Base-by-base conservation (phyloP, 2,888 invertebrate genomes). In the Fragum whitleyi region DNA sequence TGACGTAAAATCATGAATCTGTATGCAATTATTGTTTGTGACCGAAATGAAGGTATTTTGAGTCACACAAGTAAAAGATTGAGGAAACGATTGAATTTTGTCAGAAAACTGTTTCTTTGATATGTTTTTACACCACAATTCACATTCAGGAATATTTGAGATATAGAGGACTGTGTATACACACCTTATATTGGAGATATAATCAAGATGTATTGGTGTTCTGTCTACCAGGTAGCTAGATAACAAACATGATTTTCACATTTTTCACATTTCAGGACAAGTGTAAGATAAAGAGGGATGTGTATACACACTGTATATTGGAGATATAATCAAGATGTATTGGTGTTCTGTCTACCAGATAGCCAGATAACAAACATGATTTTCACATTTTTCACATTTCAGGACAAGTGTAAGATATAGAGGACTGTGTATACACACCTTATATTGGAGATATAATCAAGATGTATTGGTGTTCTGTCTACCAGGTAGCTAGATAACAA, bases 221-320 rank as follows among this genome's bases (percentile, higher is more conserved):
- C 70, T 96, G 96, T 86, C 93, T 97, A 69, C 97, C 97, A 3
- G 95, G 89, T 72, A 85, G 87, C 80, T 90, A 90, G 90, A 74
- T n/a, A n/a, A n/a, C n/a, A n/a, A n/a, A n/a, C n/a, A n/a, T n/a
- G n/a, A n/a, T n/a, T n/a, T n/a, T n/a, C n/a, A n/a, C n/a, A n/a
- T n/a, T n/a, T n/a, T n/a, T n/a, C n/a, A n/a, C n/a, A n/a, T n/a
- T n/a, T n/a, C n/a, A n/a, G n/a, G n/a, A n/a, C n/a, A n/a, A 95
- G 96, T 7, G 94, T 97, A 36, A 88, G 95, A 32, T 94, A 96
- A 83, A 95, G 96, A 57, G 95, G 95, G 73, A 95, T 95, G 74
- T 93, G 96, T 65, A 95, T 96, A 73, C 96, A 97, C 93, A 95
- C 97, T 0, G 95, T 96, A 26, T 97, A 97, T 91, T 95, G 95